Base-by-base conservation (phyloP, 1,140 invertebrate genomes). In the Plodia interpunctella region DNA sequence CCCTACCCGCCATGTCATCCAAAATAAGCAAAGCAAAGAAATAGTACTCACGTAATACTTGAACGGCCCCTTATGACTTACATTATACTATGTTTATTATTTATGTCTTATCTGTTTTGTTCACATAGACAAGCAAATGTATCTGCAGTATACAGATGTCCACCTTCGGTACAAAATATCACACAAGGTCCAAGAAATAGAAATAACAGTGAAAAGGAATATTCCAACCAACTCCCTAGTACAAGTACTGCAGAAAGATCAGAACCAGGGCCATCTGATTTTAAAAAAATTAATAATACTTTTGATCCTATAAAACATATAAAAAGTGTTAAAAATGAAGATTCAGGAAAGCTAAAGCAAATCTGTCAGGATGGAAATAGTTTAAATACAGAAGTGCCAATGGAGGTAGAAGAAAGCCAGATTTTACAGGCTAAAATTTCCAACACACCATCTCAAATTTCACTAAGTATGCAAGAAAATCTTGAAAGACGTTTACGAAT, bases 71-170 rank as follows among this genome's bases (percentile, higher is more conserved):
- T 25, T 25, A 25, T 25, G 6, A 25, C 21, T 25, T 25, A 25
- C 21, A 25, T 25, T 25, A 3, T 25, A 3, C 21, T 25, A 6
- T 32, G 30, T 17, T 53, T 53, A 21, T 21, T 25, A 51, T 32
- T 32, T 11, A 17, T 44, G 13, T 6, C 51, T 25, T 21, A 59
- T 51, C 13, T 21, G 19, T 51, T 49, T 55, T 57, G 55, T 64
- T 52, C 62, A 73, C 72, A 21, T 58, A 88, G 85, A 62, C 85
- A 94, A 83, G 93, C 93, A 19, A 93, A 94, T 88, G 91, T 93
- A 6, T 93, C 92, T 65, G 78, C 87, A 53, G 74, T 88, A 17
- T 87, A 87, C 60, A 62, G 80, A 25, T 59, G 65, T 15, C 63
- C 70, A 19, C 59, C 67, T 25, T 32, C 68, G 54, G 68, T 71